These are phyloP conservation scores for Frankliniella intonsa DNA, from an alignment of 2,888 invertebrate genomes.

Conservation along the genomic window DNA sequence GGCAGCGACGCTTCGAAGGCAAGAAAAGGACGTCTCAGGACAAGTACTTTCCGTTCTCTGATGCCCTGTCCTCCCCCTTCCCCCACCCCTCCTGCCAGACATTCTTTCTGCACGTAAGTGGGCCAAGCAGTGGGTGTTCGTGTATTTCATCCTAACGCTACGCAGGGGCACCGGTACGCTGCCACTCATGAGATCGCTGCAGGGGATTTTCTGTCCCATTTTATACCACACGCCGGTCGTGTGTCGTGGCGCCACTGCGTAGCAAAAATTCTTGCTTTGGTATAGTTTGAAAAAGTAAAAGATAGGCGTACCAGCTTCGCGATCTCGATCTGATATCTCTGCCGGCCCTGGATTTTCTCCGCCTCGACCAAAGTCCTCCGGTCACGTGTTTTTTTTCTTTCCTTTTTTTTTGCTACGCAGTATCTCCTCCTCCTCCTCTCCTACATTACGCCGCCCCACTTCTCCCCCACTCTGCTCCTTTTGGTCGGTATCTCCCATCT, in stretches of 20 bases:
- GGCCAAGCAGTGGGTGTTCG: neutral
- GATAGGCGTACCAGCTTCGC: neutral
- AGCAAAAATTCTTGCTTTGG: too few relatives aligned
- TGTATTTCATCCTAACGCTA: neutral
- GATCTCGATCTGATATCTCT: neutral
- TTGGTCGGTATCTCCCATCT: neutral
- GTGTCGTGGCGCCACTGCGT: too few relatives aligned
- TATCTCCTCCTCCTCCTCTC: neutral
- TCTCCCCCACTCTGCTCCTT: neutral
- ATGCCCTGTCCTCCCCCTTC: neutral
- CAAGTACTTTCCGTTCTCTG: neutral
- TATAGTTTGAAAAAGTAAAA: too few relatives aligned
- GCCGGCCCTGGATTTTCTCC: neutral
- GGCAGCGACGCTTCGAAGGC: neutral
- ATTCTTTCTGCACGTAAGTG: too few relatives aligned
- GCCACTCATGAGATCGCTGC: too few relatives aligned
- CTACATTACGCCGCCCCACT: neutral
- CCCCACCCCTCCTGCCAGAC: too few relatives aligned
- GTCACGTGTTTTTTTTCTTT: neutral
- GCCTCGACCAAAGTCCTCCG: too few relatives aligned
- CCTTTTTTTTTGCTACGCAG: neutral
- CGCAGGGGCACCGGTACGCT: neutral
- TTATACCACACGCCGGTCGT: too few relatives aligned
- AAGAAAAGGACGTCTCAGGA: slow-evolving; percentile 7
- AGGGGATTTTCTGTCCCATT: too few relatives aligned